Evolutionary conservation across 2,888 invertebrate species (phyloP), one percentile per base, ranked within the genome.

Genomic region (Diabrotica balteata): DNA sequence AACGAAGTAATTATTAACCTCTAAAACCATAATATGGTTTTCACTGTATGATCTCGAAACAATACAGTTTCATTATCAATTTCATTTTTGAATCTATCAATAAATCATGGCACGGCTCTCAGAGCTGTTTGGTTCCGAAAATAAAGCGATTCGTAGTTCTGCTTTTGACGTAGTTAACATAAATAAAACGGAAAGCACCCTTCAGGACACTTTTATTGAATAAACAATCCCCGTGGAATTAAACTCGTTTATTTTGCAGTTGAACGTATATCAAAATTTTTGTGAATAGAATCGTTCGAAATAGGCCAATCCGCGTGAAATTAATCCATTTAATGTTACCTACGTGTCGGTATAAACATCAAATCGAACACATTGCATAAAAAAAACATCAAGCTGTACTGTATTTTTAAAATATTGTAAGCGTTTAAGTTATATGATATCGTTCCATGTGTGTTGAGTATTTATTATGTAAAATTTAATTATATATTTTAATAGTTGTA

Each of bases 91-190:
- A 42, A 59, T 53, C 44, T 22, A 57, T 51, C 61, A 59, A 62
- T 67, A 63, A 67, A 63, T 67, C 62, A 59, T 63, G 53, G 59
- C 45, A 43, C 51, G 22, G 45, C 63, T 63, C 53, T 54, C 49
- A 47, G 17, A 45, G 62, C 49, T 49, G 63, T 59, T 55, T 46
- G 53, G 61, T 50, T 45, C 9, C 55, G 32, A 11, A 53, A 50
- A 67, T 67, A 59, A 67, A 67, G 63, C 63, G 67, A 57, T 67
- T 59, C 46, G 67, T 45, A 58, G 57, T 47, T 54, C 67, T 67
- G 67, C 59, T 43, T 63, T 57, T 67, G 67, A 67, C 67, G 67
- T 59, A 54, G 67, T 67, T 67, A 67, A 67, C 67, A 67, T 67
- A 67, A 67, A 67, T 67, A 67, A 67, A 67, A 67, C 63, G 59